Evolutionary conservation across 2,888 invertebrate genomes (phyloP).

Genomic region (Oxycera nigricornis): DNA sequence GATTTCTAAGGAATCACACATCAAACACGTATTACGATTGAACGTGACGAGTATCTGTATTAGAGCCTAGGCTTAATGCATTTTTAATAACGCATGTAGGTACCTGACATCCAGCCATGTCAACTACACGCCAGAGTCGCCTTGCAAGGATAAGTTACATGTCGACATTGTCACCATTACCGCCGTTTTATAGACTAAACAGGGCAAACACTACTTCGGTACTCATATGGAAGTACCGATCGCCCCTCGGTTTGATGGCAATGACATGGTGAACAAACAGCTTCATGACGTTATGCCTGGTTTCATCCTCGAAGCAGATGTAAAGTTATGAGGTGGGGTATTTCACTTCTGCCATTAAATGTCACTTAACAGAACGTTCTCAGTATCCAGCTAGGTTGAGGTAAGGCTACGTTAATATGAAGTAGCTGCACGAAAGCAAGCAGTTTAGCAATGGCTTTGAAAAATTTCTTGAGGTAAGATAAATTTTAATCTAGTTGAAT

Average conservation of each 20-base stretch:
- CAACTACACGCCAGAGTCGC: background rate
- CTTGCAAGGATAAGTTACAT: background rate
- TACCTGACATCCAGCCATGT: conserved; percentile 18
- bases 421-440: too few species aligned
- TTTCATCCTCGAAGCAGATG: background rate
- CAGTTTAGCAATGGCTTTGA: too few species aligned
- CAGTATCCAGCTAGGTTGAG: too few species aligned
- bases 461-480: too few species aligned
- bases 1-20: conserved; percentile 31
- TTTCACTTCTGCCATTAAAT: conserved; percentile 32
- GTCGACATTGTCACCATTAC: background rate
- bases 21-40: conserved; percentile 38
- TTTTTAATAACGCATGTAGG: conserved; percentile 43
- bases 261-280: conserved; percentile 14
- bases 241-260: background rate
- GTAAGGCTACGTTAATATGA: too few species aligned
- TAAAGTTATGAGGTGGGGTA: conserved; percentile 29
- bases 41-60: conserved; percentile 44
- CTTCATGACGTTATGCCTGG: conserved; percentile 14
- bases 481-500: too few species aligned
- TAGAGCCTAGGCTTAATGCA: conserved; percentile 39
- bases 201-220: conserved; percentile 2
- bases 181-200: conserved; percentile 14
- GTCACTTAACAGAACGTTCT: conserved; percentile 37
- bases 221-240: background rate